phyloP scores from a whole-genome alignment of 2,888 invertebrate species.

The Acanthosepion esculentum region DNA sequence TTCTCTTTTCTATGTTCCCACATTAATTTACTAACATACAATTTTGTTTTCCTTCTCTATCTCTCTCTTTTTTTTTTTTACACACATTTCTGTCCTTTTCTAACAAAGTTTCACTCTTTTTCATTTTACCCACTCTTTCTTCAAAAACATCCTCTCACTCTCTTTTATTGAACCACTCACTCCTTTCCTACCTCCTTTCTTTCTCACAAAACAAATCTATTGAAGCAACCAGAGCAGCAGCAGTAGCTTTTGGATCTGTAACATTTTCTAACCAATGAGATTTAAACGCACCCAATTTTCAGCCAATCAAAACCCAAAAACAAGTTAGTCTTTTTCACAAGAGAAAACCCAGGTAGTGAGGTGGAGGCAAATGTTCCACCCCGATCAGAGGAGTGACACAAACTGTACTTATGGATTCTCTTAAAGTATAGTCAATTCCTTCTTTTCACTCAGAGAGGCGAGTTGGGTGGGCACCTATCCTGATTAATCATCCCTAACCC shows the following conservation, averaged over 20 bases:
- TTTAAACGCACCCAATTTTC: slow-evolving; percentile 18
- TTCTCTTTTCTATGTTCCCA: no score
- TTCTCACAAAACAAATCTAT: neutral
- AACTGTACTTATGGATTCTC: slow-evolving; percentile 22
- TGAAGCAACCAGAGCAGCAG: neutral
- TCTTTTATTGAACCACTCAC: neutral
- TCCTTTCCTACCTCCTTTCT: neutral
- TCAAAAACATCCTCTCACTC: neutral
- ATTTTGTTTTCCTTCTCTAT: neutral
- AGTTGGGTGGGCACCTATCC: neutral
- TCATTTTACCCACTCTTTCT: neutral
- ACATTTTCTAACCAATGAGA: slow-evolving; percentile 43
- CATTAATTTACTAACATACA: neutral
- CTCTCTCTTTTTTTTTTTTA: neutral
- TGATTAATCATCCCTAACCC: neutral
- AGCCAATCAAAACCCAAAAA: slow-evolving; percentile 36
- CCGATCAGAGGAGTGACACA: neutral
- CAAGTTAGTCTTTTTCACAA: neutral
- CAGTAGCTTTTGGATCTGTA: slow-evolving; percentile 14
- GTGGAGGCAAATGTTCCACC: neutral
- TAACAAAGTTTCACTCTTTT: neutral
- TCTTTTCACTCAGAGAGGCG: neutral
- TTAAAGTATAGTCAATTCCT: neutral
- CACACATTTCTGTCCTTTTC: neutral
- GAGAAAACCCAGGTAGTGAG: neutral